A percentile compares a stretch with the other conserved stretches of the same genome.
Evolutionary conservation across 2,888 invertebrate genomes (phyloP).

Genomic region (Phyto melanocephala): DNA sequence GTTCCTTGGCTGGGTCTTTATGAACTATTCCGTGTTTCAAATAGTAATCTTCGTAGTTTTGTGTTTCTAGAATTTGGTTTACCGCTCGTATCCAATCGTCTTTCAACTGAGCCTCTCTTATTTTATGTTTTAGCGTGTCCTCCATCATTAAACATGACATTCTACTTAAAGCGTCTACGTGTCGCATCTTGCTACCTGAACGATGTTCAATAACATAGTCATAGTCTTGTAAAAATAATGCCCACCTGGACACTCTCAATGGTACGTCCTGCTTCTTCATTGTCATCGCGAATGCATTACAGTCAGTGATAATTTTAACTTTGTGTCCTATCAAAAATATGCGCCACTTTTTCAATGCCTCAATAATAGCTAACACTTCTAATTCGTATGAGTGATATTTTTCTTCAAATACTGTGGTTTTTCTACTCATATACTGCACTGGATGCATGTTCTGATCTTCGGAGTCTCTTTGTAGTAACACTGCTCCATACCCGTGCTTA

Average conservation of each 20-base stretch:
- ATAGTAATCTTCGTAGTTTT: constrained; percentile 47
- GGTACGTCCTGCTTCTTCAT: constrained; percentile 54
- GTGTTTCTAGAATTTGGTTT: constrained; percentile 36
- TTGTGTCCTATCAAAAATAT: constrained; percentile 29
- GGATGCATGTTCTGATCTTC: neutral
- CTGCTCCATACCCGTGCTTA: neutral
- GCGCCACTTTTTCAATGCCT: constrained; percentile 67
- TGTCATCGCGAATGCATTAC: constrained; percentile 61
- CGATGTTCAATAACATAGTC: constrained; percentile 57
- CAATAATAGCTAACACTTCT: constrained; percentile 67
- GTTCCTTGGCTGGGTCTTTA: neutral
- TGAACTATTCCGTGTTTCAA: constrained; percentile 29
- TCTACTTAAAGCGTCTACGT: constrained; percentile 57
- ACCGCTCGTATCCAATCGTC: constrained; percentile 58
- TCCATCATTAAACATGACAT: constrained; percentile 35
- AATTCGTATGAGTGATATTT: constrained; percentile 53
- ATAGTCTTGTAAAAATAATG: constrained; percentile 53
- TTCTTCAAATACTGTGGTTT: neutral
- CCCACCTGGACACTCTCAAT: constrained; percentile 47
- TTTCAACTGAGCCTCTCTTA: constrained; percentile 48
- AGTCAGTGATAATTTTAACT: constrained; percentile 60
- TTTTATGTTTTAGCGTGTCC: constrained; percentile 2
- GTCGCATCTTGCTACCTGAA: constrained; percentile 50
- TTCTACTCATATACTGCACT: neutral
- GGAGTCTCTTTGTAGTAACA: neutral